Percentiles rank a stretch among this genome's conserved stretches.
Conservation (phyloP, 2,888 invertebrate species). For the Tuta absoluta region DNA sequence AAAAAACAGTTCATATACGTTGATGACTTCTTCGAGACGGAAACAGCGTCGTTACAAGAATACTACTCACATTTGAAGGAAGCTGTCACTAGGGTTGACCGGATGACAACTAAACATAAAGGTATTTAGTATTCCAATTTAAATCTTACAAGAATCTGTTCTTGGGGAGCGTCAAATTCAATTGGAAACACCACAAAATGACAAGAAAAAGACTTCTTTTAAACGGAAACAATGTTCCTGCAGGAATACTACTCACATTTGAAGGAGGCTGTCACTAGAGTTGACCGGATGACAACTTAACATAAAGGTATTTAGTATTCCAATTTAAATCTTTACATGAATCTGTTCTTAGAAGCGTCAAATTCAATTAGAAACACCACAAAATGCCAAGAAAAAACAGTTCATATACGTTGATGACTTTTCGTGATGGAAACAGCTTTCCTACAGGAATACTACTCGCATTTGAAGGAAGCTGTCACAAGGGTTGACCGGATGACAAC, state of each 20-base stretch:
- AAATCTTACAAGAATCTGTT: too few relatives aligned
- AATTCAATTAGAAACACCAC: too few relatives aligned
- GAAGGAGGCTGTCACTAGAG: slow-evolving; percentile 94
- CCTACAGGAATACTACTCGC: slow-evolving; percentile 96
- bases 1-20: too few relatives aligned
- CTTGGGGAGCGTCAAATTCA: too few relatives aligned
- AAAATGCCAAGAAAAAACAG: too few relatives aligned
- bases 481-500: slow-evolving; percentile 96
- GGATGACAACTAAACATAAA: slow-evolving; percentile 96
- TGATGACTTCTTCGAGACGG: slow-evolving; percentile 52
- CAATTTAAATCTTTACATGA: too few relatives aligned
- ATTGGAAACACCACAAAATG: too few relatives aligned
- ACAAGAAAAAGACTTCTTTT: too few relatives aligned
- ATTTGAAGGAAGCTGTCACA: slow-evolving; percentile 94
- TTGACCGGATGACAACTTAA: slow-evolving; percentile 96
- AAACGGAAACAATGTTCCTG: slow-evolving; percentile 91
- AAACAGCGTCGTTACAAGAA: slow-evolving; percentile 96
- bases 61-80: slow-evolving; percentile 97
- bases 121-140: slow-evolving; percentile 79
- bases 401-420: too few relatives aligned
- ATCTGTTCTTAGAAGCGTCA: too few relatives aligned
- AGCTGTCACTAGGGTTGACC: slow-evolving; percentile 93
- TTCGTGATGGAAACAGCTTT: slow-evolving; percentile 98
- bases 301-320: slow-evolving; percentile 88
- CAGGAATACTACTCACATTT: slow-evolving; percentile 97